These are phyloP conservation scores for Rhynchomys soricoides DNA, from an alignment of 2,113 vertebrate genomes.

Conservation along the genomic window DNA sequence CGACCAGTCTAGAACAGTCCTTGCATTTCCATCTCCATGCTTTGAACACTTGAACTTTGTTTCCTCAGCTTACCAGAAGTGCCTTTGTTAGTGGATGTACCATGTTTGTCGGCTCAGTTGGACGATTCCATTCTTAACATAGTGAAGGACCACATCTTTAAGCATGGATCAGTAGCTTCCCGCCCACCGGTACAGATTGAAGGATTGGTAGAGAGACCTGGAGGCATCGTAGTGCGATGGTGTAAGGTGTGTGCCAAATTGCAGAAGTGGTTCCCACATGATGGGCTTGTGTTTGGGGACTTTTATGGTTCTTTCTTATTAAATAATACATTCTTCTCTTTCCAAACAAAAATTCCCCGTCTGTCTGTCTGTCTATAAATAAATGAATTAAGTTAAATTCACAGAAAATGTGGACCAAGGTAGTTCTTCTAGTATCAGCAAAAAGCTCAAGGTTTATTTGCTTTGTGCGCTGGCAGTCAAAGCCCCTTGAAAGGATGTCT, in stretches of 20 bases:
- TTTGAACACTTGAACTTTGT: constrained; percentile 52
- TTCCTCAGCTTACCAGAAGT: constrained; percentile 95
- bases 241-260: constrained; percentile 91
- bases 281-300: neutral
- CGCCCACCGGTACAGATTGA: constrained; percentile 96
- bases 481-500: neutral
- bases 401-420: neutral
- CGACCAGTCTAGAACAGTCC: neutral
- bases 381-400: neutral
- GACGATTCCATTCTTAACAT: constrained; percentile 94
- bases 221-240: constrained; percentile 96
- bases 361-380: no score
- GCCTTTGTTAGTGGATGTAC: constrained; percentile 95
- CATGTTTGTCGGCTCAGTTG: constrained; percentile 96
- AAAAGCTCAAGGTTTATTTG: neutral
- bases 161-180: constrained; percentile 93
- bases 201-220: constrained; percentile 95
- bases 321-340: constrained; percentile 39
- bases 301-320: neutral
- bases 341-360: constrained; percentile 20
- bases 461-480: neutral
- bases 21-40: constrained; percentile 17
- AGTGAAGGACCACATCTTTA: constrained; percentile 91
- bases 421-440: neutral
- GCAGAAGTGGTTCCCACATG: neutral